A percentile compares a stretch with the other conserved stretches of the same genome.
Evolutionary conservation across 2,888 invertebrate species (phyloP).

Genomic region (Caenorhabditis plicata): DNA sequence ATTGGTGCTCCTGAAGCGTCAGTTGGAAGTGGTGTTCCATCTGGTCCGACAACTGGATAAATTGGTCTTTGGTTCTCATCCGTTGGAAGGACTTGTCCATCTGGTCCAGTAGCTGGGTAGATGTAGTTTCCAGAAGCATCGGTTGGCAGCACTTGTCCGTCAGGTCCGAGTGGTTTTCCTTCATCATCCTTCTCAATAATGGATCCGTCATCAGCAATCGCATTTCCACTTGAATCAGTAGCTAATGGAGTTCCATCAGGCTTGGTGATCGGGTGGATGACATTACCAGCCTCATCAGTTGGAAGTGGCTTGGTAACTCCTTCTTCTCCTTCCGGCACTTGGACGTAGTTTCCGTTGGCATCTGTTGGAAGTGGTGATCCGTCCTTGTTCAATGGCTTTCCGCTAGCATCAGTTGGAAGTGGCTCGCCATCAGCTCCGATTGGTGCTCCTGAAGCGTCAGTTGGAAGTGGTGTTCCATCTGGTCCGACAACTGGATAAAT

Average conservation of each 20-base stretch:
- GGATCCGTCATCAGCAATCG: conserved; percentile 34
- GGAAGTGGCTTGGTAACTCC: conserved; percentile 22
- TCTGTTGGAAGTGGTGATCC: conserved; percentile 43
- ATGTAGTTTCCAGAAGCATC: conserved; percentile 18
- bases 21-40: conserved; percentile 36
- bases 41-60: conserved; percentile 17
- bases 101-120: conserved; percentile 21
- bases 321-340: conserved; percentile 19
- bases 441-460: conserved; percentile 23
- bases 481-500: conserved; percentile 24
- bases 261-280: conserved; percentile 30
- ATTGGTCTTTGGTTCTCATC: conserved; percentile 6
- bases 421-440: conserved; percentile 33
- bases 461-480: conserved; percentile 18
- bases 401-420: conserved; percentile 42
- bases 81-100: conserved; percentile 13
- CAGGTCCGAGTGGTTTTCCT: conserved; percentile 39
- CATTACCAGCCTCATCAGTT: conserved; percentile 37
- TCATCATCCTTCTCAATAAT: conserved; percentile 13
- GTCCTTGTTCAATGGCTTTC: conserved; percentile 19
- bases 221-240: conserved; percentile 18
- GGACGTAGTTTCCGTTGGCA: conserved; percentile 19
- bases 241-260: conserved; percentile 25
- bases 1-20: conserved; percentile 32
- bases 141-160: conserved; percentile 39